phyloP scores from a whole-genome alignment of 53 echinoderm and acorn worm species.

The Patiria pectinifera region DNA sequence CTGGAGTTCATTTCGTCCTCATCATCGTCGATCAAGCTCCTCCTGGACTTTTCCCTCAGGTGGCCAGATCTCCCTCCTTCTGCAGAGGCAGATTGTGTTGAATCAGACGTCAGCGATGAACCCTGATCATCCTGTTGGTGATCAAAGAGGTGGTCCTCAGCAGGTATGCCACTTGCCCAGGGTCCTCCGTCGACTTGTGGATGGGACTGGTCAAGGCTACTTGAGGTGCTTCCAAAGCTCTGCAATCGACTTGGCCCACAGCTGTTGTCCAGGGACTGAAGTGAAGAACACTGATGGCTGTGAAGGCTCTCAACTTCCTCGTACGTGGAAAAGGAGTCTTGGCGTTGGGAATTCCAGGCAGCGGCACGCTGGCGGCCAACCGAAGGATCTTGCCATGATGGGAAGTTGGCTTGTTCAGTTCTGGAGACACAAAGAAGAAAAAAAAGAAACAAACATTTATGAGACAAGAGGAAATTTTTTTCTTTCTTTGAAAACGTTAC shows the following conservation, averaged over 20 bases:
- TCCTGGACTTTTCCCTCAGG: constrained; percentile 36
- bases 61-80: constrained; percentile 53
- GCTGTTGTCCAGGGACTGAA: constrained; percentile 79
- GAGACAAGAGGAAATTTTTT: not conserved
- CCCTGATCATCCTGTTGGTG: not conserved
- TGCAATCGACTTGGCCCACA: constrained; percentile 77
- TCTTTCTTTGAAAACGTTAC: too few relatives aligned
- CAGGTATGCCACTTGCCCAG: not conserved
- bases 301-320: constrained; percentile 85
- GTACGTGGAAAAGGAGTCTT: constrained; percentile 80
- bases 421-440: constrained; percentile 14
- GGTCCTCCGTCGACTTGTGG: constrained; percentile 28
- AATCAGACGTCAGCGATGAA: constrained; percentile 47
- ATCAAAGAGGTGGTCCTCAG: not conserved
- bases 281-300: constrained; percentile 85
- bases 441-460: not conserved
- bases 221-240: constrained; percentile 76
- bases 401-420: constrained; percentile 28
- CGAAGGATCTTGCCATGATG: constrained; percentile 59
- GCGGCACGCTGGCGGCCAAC: constrained; percentile 55
- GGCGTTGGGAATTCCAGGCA: constrained; percentile 70
- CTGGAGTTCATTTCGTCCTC: constrained; percentile 70
- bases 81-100: constrained; percentile 48
- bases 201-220: constrained; percentile 69
- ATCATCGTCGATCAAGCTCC: constrained; percentile 48